A percentile compares a stretch with the other conserved stretches of the same genome.
These are phyloP conservation scores for Crypturellus undulatus DNA, from an alignment of 2,113 vertebrate genomes.

Conservation along the genomic window DNA sequence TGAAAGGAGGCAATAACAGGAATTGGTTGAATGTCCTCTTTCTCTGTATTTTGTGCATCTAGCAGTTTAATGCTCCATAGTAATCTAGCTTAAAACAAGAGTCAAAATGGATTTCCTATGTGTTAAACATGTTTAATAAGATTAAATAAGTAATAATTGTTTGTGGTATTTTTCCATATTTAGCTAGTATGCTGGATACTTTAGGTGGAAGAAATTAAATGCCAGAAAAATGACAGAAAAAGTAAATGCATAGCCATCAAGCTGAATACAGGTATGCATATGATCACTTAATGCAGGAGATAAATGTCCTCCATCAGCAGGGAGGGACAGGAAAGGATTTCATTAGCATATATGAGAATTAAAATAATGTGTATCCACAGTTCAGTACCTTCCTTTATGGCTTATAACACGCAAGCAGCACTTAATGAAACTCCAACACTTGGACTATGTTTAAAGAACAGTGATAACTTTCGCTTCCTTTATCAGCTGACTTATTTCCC, in stretches of 20 bases:
- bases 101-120: neutral
- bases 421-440: neutral
- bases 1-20: neutral
- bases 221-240: rapidly evolving
- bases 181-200: neutral
- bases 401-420: neutral
- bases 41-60: neutral
- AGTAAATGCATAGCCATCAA: neutral
- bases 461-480: neutral
- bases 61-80: neutral
- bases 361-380: neutral
- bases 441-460: neutral
- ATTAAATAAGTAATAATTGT: neutral
- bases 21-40: neutral
- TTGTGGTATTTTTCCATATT: neutral
- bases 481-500: neutral
- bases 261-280: neutral
- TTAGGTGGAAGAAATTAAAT: neutral
- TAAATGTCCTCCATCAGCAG: neutral
- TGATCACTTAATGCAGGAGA: neutral
- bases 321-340: neutral
- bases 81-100: neutral
- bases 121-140: neutral
- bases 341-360: neutral
- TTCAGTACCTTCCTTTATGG: neutral